These are phyloP conservation scores for Hemaris fuciformis DNA, from an alignment of 2,888 invertebrate species.

Conservation along the genomic window DNA sequence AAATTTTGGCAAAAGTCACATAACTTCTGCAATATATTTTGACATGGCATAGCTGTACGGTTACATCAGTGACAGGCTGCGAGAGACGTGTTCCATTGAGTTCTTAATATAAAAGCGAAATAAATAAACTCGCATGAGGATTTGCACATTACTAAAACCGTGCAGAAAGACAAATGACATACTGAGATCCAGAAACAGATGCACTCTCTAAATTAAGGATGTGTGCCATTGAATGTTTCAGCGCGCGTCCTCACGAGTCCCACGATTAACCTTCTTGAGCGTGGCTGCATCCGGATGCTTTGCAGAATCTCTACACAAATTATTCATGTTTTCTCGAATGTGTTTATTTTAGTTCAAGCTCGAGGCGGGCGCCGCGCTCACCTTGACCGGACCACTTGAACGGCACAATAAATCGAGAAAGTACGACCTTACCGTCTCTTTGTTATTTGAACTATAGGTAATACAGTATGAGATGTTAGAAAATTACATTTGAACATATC, in stretches of 20 bases:
- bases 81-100: conserved; percentile 19
- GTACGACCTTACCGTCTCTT: conserved; percentile 48
- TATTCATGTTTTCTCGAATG: conserved; percentile 47
- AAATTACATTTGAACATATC: neutral
- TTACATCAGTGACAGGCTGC: conserved; percentile 33
- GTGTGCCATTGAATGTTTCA: conserved; percentile 20
- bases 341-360: conserved; percentile 60
- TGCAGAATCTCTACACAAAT: conserved; percentile 45
- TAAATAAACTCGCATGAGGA: neutral
- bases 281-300: conserved; percentile 39
- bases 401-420: conserved; percentile 55
- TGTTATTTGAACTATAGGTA: neutral
- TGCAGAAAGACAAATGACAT: neutral
- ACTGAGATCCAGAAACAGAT: neutral
- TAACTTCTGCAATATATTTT: conserved; percentile 32
- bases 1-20: conserved; percentile 33
- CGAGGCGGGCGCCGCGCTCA: conserved; percentile 54
- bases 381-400: conserved; percentile 64
- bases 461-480: neutral
- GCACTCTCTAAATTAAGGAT: neutral
- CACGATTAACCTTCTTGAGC: conserved; percentile 33
- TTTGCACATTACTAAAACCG: neutral
- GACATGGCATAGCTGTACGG: conserved; percentile 28
- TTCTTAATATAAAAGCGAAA: neutral
- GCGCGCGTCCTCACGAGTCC: conserved; percentile 25